phyloP scores from a whole-genome alignment of 1,140 invertebrate species.

The Drosophila sproati region DNA sequence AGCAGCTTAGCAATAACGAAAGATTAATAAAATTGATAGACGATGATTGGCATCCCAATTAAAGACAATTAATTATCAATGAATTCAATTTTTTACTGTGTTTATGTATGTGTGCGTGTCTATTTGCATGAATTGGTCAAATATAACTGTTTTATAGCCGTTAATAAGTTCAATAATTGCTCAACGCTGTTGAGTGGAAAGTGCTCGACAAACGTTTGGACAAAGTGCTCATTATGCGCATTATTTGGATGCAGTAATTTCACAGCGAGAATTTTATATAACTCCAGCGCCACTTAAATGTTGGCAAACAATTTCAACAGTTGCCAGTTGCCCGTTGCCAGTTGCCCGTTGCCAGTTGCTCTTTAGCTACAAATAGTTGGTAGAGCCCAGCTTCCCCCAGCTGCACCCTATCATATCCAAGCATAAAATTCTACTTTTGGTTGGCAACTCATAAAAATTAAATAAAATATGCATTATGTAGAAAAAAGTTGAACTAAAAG shows the following conservation, averaged over 20 bases:
- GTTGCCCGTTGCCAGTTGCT: background rate
- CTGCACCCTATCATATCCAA: background rate
- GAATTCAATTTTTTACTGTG: too few species aligned
- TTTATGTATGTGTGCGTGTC: too few species aligned
- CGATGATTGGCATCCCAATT: too few species aligned
- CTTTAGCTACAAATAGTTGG: background rate
- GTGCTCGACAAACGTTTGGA: conserved; percentile 22
- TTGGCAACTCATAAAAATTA: conserved; percentile 71
- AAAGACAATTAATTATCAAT: too few species aligned
- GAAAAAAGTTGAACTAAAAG: conserved; percentile 67
- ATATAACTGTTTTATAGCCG: background rate
- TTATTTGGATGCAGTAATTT: conserved; percentile 33
- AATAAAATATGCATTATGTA: conserved; percentile 78
- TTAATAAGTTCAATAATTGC: background rate
- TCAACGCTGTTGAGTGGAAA: conserved; percentile 10
- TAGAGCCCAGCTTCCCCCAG: background rate
- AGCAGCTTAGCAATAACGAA: too few species aligned
- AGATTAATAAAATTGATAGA: too few species aligned
- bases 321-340: background rate
- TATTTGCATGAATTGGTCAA: too few species aligned
- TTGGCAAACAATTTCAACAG: conserved; percentile 67
- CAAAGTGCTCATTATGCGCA: conserved; percentile 34
- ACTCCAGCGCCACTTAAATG: conserved; percentile 69
- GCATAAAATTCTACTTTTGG: conserved; percentile 67
- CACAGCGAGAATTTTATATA: conserved; percentile 55